A percentile compares a stretch with the other conserved stretches of the same genome.
Conservation (phyloP, 2,113 vertebrate species). For the Lasiurus cinereus region DNA sequence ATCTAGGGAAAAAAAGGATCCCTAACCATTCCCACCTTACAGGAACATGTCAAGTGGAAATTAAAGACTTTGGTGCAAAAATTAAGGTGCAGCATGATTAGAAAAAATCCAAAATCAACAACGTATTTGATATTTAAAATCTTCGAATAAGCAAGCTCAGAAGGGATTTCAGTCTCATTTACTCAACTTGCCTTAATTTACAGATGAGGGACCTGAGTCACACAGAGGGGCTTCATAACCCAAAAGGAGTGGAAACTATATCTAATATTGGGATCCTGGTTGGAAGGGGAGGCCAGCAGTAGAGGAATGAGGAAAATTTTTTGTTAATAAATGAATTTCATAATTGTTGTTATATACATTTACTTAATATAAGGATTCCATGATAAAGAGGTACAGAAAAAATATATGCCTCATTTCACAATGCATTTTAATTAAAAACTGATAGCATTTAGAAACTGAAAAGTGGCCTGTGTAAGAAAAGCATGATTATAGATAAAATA, state of each 20-base stretch:
- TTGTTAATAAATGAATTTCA: not conserved
- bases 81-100: not conserved
- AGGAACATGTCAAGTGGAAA: not conserved
- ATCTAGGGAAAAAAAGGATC: not conserved
- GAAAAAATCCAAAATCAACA: not conserved
- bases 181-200: not conserved
- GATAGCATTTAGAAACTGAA: not conserved
- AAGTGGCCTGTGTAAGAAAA: not conserved
- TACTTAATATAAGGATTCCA: not conserved
- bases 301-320: not conserved
- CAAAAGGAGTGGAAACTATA: not conserved
- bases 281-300: not conserved
- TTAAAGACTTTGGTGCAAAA: not conserved
- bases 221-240: not conserved
- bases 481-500: not conserved
- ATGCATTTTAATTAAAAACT: not conserved
- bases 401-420: not conserved
- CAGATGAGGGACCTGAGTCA: not conserved
- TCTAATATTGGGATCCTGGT: not conserved
- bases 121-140: conserved; percentile 19
- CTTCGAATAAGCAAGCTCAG: not conserved
- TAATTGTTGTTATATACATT: not conserved
- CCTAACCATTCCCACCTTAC: not conserved
- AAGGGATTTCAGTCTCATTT: not conserved
- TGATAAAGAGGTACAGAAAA: not conserved